Evolutionary conservation across 2,113 vertebrate genomes (phyloP).

Genomic region (Castor canadensis): DNA sequence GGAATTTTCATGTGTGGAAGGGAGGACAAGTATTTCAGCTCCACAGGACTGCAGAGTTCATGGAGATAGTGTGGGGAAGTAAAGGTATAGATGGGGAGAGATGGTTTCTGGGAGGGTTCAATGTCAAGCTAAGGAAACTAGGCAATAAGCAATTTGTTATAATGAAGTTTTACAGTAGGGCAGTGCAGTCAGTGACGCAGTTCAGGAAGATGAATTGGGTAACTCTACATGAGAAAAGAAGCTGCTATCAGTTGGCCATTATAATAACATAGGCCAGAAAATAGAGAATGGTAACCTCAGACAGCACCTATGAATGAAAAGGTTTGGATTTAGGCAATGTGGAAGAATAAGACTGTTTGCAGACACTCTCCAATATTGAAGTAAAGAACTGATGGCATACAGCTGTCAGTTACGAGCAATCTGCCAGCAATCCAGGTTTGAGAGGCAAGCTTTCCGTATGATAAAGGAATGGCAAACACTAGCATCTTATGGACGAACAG

Average conservation of each 20-base stretch:
- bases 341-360: neutral
- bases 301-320: neutral
- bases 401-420: neutral
- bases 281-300: neutral
- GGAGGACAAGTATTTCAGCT: neutral
- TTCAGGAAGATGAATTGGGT: neutral
- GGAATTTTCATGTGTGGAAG: neutral
- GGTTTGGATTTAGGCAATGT: neutral
- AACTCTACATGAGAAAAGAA: neutral
- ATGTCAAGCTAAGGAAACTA: neutral
- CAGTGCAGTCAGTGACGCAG: neutral
- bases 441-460: neutral
- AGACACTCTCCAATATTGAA: neutral
- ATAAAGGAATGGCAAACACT: slow-evolving; percentile 16
- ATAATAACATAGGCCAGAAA: neutral
- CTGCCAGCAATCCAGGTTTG: neutral
- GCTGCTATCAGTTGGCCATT: neutral
- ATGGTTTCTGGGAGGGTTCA: neutral
- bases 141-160: neutral
- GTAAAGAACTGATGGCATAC: neutral
- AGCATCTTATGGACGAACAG: slow-evolving; percentile 17
- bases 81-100: neutral
- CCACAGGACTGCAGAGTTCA: neutral
- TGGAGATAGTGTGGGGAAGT: neutral
- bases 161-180: neutral